Conservation (phyloP, 2,113 vertebrate species). For the Galeopterus variegatus region DNA sequence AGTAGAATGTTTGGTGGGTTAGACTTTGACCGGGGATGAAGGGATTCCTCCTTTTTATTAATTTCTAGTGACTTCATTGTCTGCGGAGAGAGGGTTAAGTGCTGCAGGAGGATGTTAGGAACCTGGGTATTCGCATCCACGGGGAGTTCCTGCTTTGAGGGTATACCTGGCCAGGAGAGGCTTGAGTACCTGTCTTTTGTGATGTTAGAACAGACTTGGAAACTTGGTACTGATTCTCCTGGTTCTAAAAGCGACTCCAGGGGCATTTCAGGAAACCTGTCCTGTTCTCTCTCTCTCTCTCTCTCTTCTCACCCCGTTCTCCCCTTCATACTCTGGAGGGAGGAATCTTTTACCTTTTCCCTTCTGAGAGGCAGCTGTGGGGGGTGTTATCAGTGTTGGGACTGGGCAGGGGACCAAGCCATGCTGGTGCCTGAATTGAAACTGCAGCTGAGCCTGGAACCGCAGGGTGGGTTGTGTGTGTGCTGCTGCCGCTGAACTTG, state of each 20-base stretch:
- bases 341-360: neutral
- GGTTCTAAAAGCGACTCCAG: neutral
- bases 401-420: neutral
- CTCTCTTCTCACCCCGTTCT: rapidly evolving
- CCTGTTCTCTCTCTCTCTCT: neutral
- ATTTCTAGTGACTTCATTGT: neutral
- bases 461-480: neutral
- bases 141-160: neutral
- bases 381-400: conserved; percentile 42
- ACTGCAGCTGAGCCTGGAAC: neutral
- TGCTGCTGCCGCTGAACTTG: neutral
- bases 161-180: neutral
- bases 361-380: neutral
- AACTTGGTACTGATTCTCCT: rapidly evolving
- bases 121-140: neutral
- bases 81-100: neutral
- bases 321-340: neutral
- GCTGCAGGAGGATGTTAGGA: neutral
- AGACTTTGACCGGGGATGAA: neutral
- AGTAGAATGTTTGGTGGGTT: neutral
- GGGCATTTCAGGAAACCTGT: neutral
- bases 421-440: conserved; percentile 24
- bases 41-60: neutral
- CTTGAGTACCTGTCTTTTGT: neutral
- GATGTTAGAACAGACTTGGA: neutral